A percentile compares a stretch with the other conserved stretches of the same genome.
These are phyloP conservation scores for Pardalotus punctatus DNA, from an alignment of 2,113 vertebrate species.

Conservation along the genomic window DNA sequence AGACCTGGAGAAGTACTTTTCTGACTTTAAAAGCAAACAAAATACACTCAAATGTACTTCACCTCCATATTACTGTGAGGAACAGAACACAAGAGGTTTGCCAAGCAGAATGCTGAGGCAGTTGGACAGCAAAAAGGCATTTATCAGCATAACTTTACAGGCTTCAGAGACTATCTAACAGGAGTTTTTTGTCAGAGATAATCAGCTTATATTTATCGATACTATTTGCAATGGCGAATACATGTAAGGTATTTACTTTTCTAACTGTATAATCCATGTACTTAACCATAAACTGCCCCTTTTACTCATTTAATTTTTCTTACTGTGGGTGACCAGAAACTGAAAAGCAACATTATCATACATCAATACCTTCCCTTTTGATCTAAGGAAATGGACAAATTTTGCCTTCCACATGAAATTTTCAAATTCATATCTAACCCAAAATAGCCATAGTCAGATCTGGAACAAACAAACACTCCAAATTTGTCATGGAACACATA, in stretches of 20 bases:
- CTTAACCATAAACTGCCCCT: not conserved
- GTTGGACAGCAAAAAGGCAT: not conserved
- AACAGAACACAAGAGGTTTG: not conserved
- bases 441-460: not conserved
- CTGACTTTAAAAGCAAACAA: not conserved
- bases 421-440: not conserved
- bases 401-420: not conserved
- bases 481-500: not conserved
- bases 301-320: not conserved
- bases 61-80: not conserved
- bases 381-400: not conserved
- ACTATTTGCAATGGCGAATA: not conserved
- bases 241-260: not conserved
- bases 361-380: not conserved
- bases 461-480: not conserved
- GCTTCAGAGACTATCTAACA: not conserved
- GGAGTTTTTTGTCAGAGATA: not conserved
- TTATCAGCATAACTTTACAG: not conserved
- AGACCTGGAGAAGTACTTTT: not conserved
- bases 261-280: not conserved
- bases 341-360: not conserved
- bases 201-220: not conserved
- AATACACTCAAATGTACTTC: not conserved
- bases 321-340: not conserved
- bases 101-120: not conserved